Evolutionary conservation across 2,888 invertebrate genomes (phyloP), one percentile per base, ranked within the genome.

Genomic region (Pemphredon lugubris): DNA sequence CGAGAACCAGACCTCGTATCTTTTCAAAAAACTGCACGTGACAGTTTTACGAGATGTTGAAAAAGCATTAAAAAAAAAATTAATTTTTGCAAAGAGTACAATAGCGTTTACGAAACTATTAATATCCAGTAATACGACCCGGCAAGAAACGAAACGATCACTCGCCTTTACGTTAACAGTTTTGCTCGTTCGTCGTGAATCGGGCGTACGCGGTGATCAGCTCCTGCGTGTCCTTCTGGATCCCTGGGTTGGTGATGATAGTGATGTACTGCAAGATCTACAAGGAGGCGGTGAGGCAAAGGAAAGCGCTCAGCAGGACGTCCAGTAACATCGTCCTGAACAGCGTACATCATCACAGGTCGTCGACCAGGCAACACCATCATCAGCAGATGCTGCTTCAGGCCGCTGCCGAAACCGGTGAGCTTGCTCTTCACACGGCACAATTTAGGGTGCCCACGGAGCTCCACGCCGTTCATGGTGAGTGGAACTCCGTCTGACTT

Each of bases 181-280:
- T 93, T 9, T 97, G 97, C 89, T 93, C 92, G 34, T 97, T 97
- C 87, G 94, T 96, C 85, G 96, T 96, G 13, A 97, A 97, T 88
- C 94, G 94, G 88, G 94, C 95, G 32, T 97, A 97, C 87, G 96
- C 96, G 6, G 92, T 97, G 64, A 95, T 97, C 71, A 96, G 96
- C 50, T 97, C 96, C 65, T 95, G 96, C 75, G 95, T 97, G 37
- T 96, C 96, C 30, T 97, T 97, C 90, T 97, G 97, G 97, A 96
- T 97, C 89, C 97, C 97, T 3, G 96, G 96, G 79, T 89, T 96
- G 59, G 96, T 97, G 26, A 97, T 97, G 97, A 94, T 97, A 83
- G 95, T 95, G 45, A 97, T 97, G 95, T 97, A 97, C 90, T 96
- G 93, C 90, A 92, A 94, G 85, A 96, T 96, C 87, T 90, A 90